Evolutionary conservation across 1,140 invertebrate genomes (phyloP).

Genomic region (Bombus picipes): DNA sequence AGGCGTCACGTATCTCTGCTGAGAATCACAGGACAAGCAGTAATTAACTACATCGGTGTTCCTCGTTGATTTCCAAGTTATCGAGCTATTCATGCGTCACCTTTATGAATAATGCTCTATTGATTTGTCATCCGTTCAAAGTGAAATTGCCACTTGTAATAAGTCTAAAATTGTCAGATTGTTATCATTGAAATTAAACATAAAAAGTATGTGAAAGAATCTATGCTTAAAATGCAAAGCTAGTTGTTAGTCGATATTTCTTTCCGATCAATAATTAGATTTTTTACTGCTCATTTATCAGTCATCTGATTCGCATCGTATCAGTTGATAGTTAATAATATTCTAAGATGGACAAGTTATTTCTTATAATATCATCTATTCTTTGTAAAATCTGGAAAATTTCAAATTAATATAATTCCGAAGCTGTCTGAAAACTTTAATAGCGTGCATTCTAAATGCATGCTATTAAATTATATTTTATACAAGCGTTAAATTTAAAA

Average conservation of each 20-base stretch:
- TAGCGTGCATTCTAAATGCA: not conserved
- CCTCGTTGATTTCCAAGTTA: constrained; percentile 28
- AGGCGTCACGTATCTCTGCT: constrained; percentile 28
- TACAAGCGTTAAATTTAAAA: not conserved
- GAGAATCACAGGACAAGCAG: constrained; percentile 35
- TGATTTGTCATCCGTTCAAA: constrained; percentile 12
- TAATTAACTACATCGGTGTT: constrained; percentile 46
- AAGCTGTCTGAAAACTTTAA: too few relatives aligned
- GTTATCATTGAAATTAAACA: not conserved
- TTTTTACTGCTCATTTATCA: not conserved
- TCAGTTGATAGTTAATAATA: not conserved
- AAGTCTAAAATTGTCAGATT: not conserved
- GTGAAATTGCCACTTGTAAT: not conserved
- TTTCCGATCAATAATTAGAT: too few relatives aligned
- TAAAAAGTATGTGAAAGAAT: not conserved
- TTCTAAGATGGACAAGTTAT: not conserved
- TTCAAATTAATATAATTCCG: too few relatives aligned
- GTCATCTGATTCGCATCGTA: not conserved
- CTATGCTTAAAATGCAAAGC: not conserved
- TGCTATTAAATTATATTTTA: not conserved
- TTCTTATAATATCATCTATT: too few relatives aligned
- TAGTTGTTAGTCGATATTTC: not conserved
- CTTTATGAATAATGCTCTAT: constrained; percentile 18
- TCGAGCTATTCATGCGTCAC: constrained; percentile 16
- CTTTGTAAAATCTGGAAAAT: too few relatives aligned